These are phyloP conservation scores for Tetramorium bicarinatum DNA, from an alignment of 2,888 invertebrate genomes.

Conservation along the genomic window DNA sequence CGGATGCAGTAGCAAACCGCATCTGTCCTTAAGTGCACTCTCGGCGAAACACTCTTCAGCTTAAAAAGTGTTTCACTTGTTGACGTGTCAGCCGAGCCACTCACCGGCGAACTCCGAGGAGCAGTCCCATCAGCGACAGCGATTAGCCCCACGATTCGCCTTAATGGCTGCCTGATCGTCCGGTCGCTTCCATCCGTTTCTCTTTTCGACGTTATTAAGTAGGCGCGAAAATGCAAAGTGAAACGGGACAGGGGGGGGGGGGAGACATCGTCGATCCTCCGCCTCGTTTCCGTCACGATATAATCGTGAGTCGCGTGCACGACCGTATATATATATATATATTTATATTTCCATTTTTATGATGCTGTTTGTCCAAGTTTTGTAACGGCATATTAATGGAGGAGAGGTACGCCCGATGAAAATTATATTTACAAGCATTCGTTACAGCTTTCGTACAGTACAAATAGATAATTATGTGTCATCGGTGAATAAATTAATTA, in stretches of 20 bases:
- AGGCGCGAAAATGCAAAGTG: conserved; percentile 66
- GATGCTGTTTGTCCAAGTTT: conserved; percentile 7
- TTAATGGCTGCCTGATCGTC: conserved; percentile 58
- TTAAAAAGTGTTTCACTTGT: conserved; percentile 55
- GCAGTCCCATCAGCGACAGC: conserved; percentile 59
- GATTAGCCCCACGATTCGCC: conserved; percentile 60
- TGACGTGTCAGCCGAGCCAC: conserved; percentile 41
- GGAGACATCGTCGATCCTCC: conserved; percentile 23
- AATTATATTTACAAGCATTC: conserved; percentile 23
- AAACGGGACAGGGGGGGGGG: conserved; percentile 34
- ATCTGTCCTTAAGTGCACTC: conserved; percentile 53
- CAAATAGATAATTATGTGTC: not conserved
- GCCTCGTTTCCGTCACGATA: conserved; percentile 40
- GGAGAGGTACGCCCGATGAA: not conserved
- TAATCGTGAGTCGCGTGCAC: conserved; percentile 42
- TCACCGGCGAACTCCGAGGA: conserved; percentile 49
- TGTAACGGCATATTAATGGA: conserved; percentile 6
- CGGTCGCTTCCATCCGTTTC: conserved; percentile 38
- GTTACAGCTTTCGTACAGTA: not conserved
- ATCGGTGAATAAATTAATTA: conserved; percentile 5
- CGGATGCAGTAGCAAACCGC: conserved; percentile 22
- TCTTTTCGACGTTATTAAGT: conserved; percentile 59
- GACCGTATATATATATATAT: conserved; percentile 36
- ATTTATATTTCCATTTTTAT: conserved; percentile 27
- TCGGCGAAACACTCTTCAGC: conserved; percentile 1